These are phyloP conservation scores for Zaprionus vittiger DNA, from an alignment of 1,140 invertebrate genomes.

Conservation along the genomic window DNA sequence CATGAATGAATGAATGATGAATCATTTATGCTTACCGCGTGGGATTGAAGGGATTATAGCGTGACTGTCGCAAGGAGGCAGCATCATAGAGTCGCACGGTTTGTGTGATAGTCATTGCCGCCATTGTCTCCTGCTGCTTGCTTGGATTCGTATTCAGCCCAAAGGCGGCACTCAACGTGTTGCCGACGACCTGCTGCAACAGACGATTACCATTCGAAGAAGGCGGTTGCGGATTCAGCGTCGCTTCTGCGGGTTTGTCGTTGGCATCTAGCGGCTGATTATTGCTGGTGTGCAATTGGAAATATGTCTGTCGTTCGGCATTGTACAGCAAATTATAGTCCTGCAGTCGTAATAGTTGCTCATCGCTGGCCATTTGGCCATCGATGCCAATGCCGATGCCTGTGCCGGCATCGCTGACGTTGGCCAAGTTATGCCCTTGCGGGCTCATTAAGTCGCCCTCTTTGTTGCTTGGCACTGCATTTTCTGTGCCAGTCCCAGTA, in stretches of 20 bases:
- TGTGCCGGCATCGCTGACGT: constrained; percentile 8
- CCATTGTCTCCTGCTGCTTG: background rate
- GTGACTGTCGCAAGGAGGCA: constrained; percentile 67
- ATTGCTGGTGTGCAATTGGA: constrained; percentile 66
- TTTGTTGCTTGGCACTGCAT: constrained; percentile 35
- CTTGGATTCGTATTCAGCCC: constrained; percentile 58
- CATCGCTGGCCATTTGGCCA: constrained; percentile 41
- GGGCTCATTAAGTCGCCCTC: constrained; percentile 36
- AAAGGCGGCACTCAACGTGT: constrained; percentile 70
- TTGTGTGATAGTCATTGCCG: constrained; percentile 48
- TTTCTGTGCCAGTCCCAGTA: constrained; percentile 63
- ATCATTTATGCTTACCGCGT: constrained; percentile 65
- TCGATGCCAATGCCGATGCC: constrained; percentile 7
- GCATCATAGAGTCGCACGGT: constrained; percentile 73
- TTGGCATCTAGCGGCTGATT: background rate
- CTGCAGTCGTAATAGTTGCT: constrained; percentile 74
- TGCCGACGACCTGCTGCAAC: constrained; percentile 67
- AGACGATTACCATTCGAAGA: constrained; percentile 34
- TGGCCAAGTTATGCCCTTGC: constrained; percentile 41
- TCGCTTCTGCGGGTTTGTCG: background rate
- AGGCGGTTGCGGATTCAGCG: background rate
- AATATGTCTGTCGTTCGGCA: constrained; percentile 78
- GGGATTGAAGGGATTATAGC: constrained; percentile 79
- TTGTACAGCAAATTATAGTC: constrained; percentile 80
- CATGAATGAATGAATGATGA: background rate